Conservation (phyloP, 2,888 invertebrate genomes). For the Tridacna crocea region DNA sequence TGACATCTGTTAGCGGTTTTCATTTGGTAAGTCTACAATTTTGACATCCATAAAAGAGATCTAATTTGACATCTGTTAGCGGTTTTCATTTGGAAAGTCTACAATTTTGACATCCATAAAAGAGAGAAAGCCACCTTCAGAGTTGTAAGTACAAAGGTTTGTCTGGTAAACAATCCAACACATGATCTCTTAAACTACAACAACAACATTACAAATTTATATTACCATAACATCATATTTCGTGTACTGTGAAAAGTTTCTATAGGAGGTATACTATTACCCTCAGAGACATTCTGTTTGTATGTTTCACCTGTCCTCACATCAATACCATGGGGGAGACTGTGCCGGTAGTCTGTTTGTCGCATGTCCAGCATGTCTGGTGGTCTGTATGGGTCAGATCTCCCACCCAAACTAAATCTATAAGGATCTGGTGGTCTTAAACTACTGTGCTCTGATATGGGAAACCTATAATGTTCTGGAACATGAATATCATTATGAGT, state of each 20-base stretch:
- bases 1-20: no score
- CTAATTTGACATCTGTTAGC: no score
- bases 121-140: no score
- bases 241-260: constrained; percentile 8
- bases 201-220: not conserved
- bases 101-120: no score
- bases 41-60: no score
- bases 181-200: no score
- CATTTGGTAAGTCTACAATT: no score
- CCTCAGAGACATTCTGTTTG: constrained; percentile 17
- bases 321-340: not conserved
- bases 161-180: no score
- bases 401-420: not conserved
- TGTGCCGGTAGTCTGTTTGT: constrained; percentile 8
- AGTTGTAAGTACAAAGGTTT: no score
- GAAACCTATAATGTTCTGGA: constrained; percentile 7
- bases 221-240: constrained; percentile 22
- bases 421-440: not conserved
- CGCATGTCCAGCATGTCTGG: not conserved
- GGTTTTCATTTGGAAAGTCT: no score
- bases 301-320: not conserved
- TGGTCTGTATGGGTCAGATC: not conserved
- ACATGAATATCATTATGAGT: not conserved
- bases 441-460: not conserved
- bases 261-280: not conserved